These are phyloP conservation scores for Thymelicus sylvestris DNA, from an alignment of 2,888 invertebrate species.

Conservation along the genomic window DNA sequence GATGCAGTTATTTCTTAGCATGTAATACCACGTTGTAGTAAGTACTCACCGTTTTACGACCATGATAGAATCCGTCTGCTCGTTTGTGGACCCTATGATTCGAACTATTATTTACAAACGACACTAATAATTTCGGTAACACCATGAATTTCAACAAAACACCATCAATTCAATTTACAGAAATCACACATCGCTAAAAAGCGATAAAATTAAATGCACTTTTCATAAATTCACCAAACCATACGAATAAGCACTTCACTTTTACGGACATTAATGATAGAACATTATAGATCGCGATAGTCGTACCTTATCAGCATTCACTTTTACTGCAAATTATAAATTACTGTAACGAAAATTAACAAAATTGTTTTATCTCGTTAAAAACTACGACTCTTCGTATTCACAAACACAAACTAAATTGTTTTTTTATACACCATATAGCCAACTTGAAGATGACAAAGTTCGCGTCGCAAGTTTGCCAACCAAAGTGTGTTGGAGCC, in stretches of 20 bases:
- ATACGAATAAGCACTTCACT: constrained; percentile 74
- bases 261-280: constrained; percentile 63
- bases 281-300: constrained; percentile 23
- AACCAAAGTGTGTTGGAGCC: constrained; percentile 9
- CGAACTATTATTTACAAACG: constrained; percentile 75
- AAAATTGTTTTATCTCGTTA: constrained; percentile 48
- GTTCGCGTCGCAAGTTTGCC: constrained; percentile 31
- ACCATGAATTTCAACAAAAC: constrained; percentile 80
- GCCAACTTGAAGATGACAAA: constrained; percentile 46
- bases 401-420: constrained; percentile 71
- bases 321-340: constrained; percentile 47
- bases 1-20: constrained; percentile 7
- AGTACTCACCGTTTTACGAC: constrained; percentile 83
- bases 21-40: constrained; percentile 46
- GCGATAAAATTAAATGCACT: constrained; percentile 70
- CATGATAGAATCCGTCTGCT: constrained; percentile 85
- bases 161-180: constrained; percentile 76
- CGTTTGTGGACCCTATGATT: constrained; percentile 85
- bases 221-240: constrained; percentile 72
- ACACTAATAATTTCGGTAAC: constrained; percentile 75
- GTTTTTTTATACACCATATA: constrained; percentile 47
- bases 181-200: constrained; percentile 81
- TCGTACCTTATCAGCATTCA: constrained; percentile 44
- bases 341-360: constrained; percentile 43
- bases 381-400: constrained; percentile 58